Base-by-base conservation (phyloP, 2,797 vertebrate species). In the Clarias pachynema region DNA sequence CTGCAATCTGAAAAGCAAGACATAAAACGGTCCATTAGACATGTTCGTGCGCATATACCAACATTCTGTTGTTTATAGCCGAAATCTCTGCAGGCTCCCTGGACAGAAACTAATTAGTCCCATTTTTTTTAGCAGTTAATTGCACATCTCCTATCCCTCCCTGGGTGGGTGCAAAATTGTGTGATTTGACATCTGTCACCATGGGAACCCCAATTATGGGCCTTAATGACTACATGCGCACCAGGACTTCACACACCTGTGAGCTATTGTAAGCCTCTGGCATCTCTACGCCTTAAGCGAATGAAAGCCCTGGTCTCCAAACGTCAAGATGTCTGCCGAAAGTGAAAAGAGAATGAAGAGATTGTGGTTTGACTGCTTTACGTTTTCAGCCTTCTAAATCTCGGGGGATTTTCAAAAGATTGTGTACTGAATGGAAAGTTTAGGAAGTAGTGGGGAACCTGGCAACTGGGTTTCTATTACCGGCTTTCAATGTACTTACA, bases 1-100 rank as follows among this genome's bases (percentile, higher is more conserved):
- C 96, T 83, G 97, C 94, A 60, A 99, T 98, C 98, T 99, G 93
- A 72, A 85, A 73, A 90, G 91, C 14, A 74, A 0, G 81, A 89
- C 29, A 40, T 57, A 84, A 84, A 79, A 79, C 57, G 68, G 68
- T 66, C 65, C 15, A 79, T 81, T 81, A 63, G n/a, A 66, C 62
- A 79, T 26, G 15, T 59, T 63, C 20, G 24, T 75, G 31, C 59
- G 65, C 85, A 85, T 59, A 85, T 53, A 72, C 65, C 84, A 72
- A 84, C 57, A 77, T 63, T 85, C 65, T 85, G 69, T 86, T 81
- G 79, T 66, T 89, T 24, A 37, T 74, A 86, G 83, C 40, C 80
- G 79, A 29, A 85, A 82, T 87, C 84, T 83, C 70, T 74, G 80
- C 75, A 65, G 60, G 72, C 26, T 73, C 87, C 85, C 90, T 80